Percentiles rank a stretch among this genome's conserved stretches.
These are phyloP conservation scores for Drosophila neonasuta DNA, from an alignment of 2,888 invertebrate species.

Conservation along the genomic window DNA sequence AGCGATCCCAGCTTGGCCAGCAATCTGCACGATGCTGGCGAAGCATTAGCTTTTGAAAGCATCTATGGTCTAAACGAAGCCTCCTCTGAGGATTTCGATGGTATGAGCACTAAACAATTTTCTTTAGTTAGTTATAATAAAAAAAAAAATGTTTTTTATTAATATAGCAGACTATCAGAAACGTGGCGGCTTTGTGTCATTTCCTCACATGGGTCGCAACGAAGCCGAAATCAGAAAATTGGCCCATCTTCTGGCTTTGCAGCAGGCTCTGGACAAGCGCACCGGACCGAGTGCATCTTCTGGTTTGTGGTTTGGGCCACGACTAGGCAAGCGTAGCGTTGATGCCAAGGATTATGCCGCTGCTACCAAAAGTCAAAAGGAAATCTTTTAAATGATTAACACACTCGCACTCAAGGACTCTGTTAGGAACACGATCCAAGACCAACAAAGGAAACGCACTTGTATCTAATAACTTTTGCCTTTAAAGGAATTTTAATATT, in stretches of 20 bases:
- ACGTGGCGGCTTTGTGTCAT: conserved; percentile 82
- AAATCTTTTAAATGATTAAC: conserved; percentile 47
- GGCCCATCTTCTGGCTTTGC: conserved; percentile 79
- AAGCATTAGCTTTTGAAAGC: conserved; percentile 70
- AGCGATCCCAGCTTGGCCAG: conserved; percentile 81
- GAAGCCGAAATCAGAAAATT: conserved; percentile 80
- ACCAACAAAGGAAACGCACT: conserved; percentile 17
- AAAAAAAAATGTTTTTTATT: background rate
- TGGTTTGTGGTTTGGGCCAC: conserved; percentile 88
- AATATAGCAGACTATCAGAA: conserved; percentile 75
- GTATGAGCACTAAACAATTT: conserved; percentile 71
- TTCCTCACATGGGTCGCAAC: conserved; percentile 83
- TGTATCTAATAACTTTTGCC: conserved; percentile 27
- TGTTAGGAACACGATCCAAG: conserved; percentile 3
- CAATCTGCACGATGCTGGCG: conserved; percentile 62
- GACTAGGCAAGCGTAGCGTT: conserved; percentile 84
- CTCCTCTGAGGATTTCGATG: conserved; percentile 84
- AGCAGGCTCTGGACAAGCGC: conserved; percentile 80
- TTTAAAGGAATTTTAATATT: conserved; percentile 15
- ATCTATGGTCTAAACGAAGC: conserved; percentile 77
- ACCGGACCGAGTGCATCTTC: conserved; percentile 81
- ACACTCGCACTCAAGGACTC: conserved; percentile 6
- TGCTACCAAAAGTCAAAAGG: conserved; percentile 57
- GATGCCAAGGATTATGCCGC: conserved; percentile 55
- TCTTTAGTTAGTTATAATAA: background rate